A percentile compares a stretch with the other conserved stretches of the same genome.
These are phyloP conservation scores for Colossoma macropomum DNA, from an alignment of 2,113 vertebrate genomes.

Conservation along the genomic window DNA sequence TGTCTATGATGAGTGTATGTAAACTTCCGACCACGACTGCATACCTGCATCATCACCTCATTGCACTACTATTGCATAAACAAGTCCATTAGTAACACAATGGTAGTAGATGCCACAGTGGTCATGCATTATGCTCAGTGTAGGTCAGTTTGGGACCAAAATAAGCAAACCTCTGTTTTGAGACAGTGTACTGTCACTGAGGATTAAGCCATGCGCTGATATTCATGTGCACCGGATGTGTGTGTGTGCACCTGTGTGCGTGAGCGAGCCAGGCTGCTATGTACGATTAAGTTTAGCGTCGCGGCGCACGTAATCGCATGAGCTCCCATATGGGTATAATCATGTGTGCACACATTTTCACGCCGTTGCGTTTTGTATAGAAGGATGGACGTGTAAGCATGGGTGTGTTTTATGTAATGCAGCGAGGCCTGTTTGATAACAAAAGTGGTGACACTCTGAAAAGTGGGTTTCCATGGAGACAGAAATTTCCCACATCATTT, in stretches of 20 bases:
- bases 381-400: background rate
- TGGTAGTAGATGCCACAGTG: too few species aligned
- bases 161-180: background rate
- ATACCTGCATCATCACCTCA: too few species aligned
- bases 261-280: slow-evolving; percentile 54
- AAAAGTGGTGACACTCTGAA: slow-evolving; percentile 69
- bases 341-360: background rate
- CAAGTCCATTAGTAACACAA: too few species aligned
- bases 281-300: too few species aligned
- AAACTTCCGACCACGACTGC: too few species aligned
- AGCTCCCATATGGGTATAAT: background rate
- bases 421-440: slow-evolving; percentile 61
- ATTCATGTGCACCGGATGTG: background rate
- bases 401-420: slow-evolving; percentile 52
- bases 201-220: background rate
- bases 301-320: too few species aligned
- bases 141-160: background rate
- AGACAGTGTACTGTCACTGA: background rate
- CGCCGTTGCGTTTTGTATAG: background rate
- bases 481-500: slow-evolving; percentile 72
- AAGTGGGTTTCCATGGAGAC: slow-evolving; percentile 79
- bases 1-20: too few species aligned
- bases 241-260: slow-evolving; percentile 31
- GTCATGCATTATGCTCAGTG: too few species aligned
- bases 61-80: too few species aligned